Evolutionary conservation across 2,797 vertebrate genomes (phyloP).

Genomic region (Hypotaenidia philippensis): DNA sequence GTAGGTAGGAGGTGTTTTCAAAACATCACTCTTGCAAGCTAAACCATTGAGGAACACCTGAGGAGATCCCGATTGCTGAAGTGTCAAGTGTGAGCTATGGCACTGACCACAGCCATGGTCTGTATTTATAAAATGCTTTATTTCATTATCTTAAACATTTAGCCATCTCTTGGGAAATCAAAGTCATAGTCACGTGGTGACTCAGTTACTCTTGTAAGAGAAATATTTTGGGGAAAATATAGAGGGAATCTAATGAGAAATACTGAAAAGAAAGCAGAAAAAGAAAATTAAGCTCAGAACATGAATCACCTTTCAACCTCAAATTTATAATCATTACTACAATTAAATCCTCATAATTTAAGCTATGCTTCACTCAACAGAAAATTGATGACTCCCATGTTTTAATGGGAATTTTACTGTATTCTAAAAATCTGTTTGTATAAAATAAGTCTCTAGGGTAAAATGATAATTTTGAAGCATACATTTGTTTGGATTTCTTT

Average conservation of each 20-base stretch:
- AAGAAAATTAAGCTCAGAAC: not conserved
- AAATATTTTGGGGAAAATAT: not conserved
- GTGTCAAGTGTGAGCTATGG: not conserved
- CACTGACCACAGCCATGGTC: not conserved
- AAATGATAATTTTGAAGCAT: slow-evolving; percentile 67
- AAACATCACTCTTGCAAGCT: not conserved
- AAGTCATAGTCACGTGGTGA: not conserved
- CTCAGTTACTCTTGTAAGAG: not conserved
- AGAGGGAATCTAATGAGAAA: not conserved
- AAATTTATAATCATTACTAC: slow-evolving; percentile 10
- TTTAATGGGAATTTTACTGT: slow-evolving; percentile 64
- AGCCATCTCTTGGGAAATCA: not conserved
- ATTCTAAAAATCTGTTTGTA: slow-evolving; percentile 70
- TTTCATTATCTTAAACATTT: not conserved
- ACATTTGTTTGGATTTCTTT: slow-evolving; percentile 76
- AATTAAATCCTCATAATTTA: slow-evolving; percentile 70
- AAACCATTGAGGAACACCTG: not conserved
- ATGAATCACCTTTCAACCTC: slow-evolving; percentile 16
- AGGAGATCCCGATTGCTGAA: not conserved
- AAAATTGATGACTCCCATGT: slow-evolving; percentile 74
- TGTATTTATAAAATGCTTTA: not conserved
- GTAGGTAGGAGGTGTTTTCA: not conserved
- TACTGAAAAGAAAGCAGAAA: not conserved
- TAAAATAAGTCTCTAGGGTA: slow-evolving; percentile 66
- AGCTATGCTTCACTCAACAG: slow-evolving; percentile 52